Base-by-base conservation (phyloP, 2,797 vertebrate genomes). In the Argentina silus region DNA sequence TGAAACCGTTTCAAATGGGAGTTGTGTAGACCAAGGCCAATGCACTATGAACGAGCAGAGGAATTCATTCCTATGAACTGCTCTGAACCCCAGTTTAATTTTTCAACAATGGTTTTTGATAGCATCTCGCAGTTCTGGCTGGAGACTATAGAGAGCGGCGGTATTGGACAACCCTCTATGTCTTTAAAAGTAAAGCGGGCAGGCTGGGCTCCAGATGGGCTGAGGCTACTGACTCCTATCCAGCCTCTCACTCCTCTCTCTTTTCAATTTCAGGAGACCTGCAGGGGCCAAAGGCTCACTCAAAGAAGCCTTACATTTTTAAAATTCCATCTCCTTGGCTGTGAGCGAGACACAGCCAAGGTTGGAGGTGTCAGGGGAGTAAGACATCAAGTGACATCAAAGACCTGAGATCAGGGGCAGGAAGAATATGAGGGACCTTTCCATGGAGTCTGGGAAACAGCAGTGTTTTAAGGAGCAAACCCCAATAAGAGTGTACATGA, bases 301-400 rank as follows among this genome's bases (percentile, higher is more conserved):
- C 83, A 88, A 86, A 87, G 81, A 85, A 53, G 74, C 81, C 64
- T 60, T 91, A 81, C 69, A 91, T 90, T 88, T 93, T 93, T 91
- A 78, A 92, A 91, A 93, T 90, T 89, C 85, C 83, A 93, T 93
- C 89, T 90, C 78, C 84, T 77, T 77, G 77, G 80, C 74, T 79
- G 76, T 60, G 60, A 83, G 74, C 65, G 62, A 82, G 83, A 90
- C 87, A 86, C 23, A 61, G 69, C 50, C 73, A 36, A 48, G 78
- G 87, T 90, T 79, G 85, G 77, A 87, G 84, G 83, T 78, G 76
- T 84, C 65, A 70, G 77, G 70, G 78, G 66, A 79, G 70, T 77
- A 75, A 79, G 78, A 88, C 85, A 84, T 78, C 71, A 71, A 82
- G 78, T 48, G 80, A 86, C 82, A 80, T 76, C 75, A 88, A 82